Base-by-base conservation (phyloP, 2,113 vertebrate species). In the Tapirus terrestris region DNA sequence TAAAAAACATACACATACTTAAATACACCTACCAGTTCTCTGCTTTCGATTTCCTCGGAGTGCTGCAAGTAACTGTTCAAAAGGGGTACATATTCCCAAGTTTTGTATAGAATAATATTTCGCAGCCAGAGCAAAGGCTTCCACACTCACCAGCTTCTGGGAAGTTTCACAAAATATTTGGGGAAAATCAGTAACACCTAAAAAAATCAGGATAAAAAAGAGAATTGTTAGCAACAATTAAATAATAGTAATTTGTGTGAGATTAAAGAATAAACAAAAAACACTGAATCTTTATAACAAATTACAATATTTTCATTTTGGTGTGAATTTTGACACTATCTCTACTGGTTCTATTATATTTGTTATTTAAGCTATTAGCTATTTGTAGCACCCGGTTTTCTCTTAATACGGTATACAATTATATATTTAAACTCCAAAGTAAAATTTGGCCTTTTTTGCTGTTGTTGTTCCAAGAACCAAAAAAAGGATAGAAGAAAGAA, bases 81-180 rank as follows among this genome's bases (percentile, higher is more conserved):
- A 98, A 76, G 99, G 98, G 81, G 99, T 99, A 82, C 99, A 99
- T 36, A 99, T 97, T 86, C 98, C 99, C 94, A 99, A 98, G 76
- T 73, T 98, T 18, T 99, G 97, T 27, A 99, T 93, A 58, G 99
- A 99, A 96, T 99, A 99, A 65, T 98, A 98, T 58, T 98, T 98
- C 14, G 99, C 99, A 29, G 99, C 99, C 83, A 98, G 90, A 94
- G 99, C 96, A 94, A 99, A 99, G 31, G 98, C 98, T 39, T 98
- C 98, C 13, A 98, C 97, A 91, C 99, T 98, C 45, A 99, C 94
- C 91, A 99, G 98, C 45, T 99, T 99, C 72, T 98, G 98, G 39
- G 99, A 99, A 23, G 98, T 97, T 92, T 98, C 96, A 98, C 99
- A 99, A 98, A 99, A 99, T 21, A 99, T 99, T 83, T 98, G 98